Percentiles rank a stretch among this genome's conserved stretches.
phyloP scores from a whole-genome alignment of 2,888 invertebrate genomes.

The Fragum whitleyi region DNA sequence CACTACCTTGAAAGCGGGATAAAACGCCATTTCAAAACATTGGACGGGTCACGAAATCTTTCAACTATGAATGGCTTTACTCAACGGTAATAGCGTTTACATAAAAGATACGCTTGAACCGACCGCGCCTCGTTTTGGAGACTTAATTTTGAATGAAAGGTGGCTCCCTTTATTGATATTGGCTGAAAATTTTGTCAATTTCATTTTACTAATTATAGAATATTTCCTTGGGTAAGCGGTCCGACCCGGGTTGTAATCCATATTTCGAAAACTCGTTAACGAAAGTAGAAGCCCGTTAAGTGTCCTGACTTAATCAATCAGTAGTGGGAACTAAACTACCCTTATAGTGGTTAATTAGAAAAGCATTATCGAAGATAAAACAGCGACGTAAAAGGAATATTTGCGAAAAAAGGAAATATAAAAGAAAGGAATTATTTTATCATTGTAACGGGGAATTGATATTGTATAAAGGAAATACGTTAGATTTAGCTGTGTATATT shows the following conservation, averaged over 20 bases:
- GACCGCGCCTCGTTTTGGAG: background rate
- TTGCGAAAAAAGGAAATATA: too few species aligned
- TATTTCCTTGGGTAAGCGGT: background rate
- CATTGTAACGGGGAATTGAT: background rate
- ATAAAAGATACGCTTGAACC: background rate
- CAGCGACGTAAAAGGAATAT: background rate
- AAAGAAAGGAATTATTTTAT: background rate
- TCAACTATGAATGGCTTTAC: too few species aligned
- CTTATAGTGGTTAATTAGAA: background rate
- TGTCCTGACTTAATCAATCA: background rate
- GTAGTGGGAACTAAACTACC: background rate
- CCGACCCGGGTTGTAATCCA: background rate
- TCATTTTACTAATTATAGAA: background rate
- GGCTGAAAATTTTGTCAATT: background rate
- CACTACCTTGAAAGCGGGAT: too few species aligned
- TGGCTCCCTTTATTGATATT: background rate
- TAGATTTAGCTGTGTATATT: background rate
- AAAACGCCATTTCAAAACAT: too few species aligned
- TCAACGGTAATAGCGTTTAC: background rate
- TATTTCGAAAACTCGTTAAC: background rate
- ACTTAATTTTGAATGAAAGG: constrained; percentile 1
- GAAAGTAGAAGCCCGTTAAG: background rate
- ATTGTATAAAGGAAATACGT: background rate
- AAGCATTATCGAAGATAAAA: background rate
- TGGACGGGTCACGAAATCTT: too few species aligned